Evolutionary conservation across 2,888 invertebrate genomes (phyloP).

Genomic region (Patella caerulea): DNA sequence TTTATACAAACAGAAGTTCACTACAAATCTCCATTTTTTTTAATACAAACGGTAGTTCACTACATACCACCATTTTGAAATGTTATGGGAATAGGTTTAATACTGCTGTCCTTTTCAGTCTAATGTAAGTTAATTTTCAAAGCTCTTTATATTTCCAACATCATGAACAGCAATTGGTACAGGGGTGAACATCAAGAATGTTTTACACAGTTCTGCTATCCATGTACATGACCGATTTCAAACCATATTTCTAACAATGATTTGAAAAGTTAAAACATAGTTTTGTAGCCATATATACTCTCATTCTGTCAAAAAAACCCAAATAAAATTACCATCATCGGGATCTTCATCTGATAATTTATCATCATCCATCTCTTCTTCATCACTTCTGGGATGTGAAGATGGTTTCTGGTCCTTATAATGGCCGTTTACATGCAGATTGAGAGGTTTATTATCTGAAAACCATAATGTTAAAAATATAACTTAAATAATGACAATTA

Average conservation of each 20-base stretch:
- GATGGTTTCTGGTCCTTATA: slow-evolving; percentile 46
- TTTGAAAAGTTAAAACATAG: not conserved
- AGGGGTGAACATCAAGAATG: too few species aligned
- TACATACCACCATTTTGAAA: too few species aligned
- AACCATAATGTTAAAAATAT: slow-evolving; percentile 9
- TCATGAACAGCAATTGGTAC: too few species aligned
- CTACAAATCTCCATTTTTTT: too few species aligned
- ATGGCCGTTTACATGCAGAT: slow-evolving; percentile 62
- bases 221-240: not conserved
- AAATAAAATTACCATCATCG: slow-evolving; percentile 61
- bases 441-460: slow-evolving; percentile 59
- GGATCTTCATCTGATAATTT: slow-evolving; percentile 57
- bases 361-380: slow-evolving; percentile 56
- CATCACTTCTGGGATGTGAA: slow-evolving; percentile 37
- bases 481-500: not conserved
- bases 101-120: too few species aligned
- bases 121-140: too few species aligned
- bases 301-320: not conserved
- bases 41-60: too few species aligned
- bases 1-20: too few species aligned
- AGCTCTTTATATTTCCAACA: too few species aligned
- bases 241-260: not conserved
- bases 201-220: not conserved
- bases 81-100: too few species aligned
- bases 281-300: not conserved